phyloP scores from a whole-genome alignment of 1,140 invertebrate species.

The Drosophila triauraria region DNA sequence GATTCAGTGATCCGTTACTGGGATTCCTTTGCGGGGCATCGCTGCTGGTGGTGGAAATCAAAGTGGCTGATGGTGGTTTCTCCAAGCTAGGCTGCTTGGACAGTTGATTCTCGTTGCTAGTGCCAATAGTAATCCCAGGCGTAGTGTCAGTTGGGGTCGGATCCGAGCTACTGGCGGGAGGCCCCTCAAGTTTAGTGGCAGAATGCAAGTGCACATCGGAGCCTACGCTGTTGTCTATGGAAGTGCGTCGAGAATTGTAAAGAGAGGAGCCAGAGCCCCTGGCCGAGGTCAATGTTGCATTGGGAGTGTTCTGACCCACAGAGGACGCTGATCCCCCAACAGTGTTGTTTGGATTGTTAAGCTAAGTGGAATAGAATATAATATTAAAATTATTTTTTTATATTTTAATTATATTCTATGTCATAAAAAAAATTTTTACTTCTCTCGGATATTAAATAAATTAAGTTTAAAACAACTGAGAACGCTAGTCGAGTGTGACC shows the following conservation, averaged over 20 bases:
- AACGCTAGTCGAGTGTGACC: too few relatives aligned
- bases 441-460: too few relatives aligned
- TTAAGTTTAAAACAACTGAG: too few relatives aligned
- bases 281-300: constrained; percentile 66
- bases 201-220: constrained; percentile 72
- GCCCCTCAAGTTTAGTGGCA: constrained; percentile 58
- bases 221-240: constrained; percentile 77
- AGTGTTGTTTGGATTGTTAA: constrained; percentile 50
- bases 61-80: constrained; percentile 49
- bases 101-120: constrained; percentile 54
- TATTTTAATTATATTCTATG: too few relatives aligned
- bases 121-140: constrained; percentile 14
- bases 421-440: too few relatives aligned
- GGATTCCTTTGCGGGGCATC: constrained; percentile 45
- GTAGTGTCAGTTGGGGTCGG: constrained; percentile 51
- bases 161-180: constrained; percentile 31
- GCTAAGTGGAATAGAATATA: constrained; percentile 25
- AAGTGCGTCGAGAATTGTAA: constrained; percentile 81
- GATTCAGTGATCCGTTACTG: constrained; percentile 70
- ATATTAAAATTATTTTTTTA: not conserved
- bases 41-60: constrained; percentile 24
- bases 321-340: constrained; percentile 38
- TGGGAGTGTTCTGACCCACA: constrained; percentile 74
- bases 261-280: constrained; percentile 79
- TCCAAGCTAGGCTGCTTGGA: constrained; percentile 76